These are phyloP conservation scores for Aromia moschata DNA, from an alignment of 2,888 invertebrate genomes.

Conservation along the genomic window DNA sequence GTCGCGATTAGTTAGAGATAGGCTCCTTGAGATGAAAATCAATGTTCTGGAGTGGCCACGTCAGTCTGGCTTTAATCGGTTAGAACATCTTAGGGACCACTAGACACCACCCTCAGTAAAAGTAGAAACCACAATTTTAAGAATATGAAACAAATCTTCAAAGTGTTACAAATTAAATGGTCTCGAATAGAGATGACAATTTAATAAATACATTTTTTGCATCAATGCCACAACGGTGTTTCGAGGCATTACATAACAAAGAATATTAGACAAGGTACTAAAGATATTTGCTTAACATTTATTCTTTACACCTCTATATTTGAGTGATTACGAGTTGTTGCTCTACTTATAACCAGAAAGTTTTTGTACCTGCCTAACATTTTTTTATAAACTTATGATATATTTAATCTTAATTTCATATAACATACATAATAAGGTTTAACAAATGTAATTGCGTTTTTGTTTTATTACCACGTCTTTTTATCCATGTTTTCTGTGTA, in stretches of 20 bases:
- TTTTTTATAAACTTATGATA: too few species aligned
- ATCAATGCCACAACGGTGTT: conserved; percentile 48
- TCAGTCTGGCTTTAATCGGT: not conserved
- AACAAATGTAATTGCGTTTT: too few species aligned
- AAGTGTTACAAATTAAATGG: not conserved
- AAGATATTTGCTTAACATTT: too few species aligned
- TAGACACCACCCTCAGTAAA: not conserved
- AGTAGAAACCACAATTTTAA: not conserved
- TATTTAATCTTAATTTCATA: too few species aligned
- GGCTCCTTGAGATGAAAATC: not conserved
- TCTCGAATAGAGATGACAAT: not conserved
- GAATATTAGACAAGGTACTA: conserved; percentile 65
- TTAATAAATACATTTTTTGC: conserved; percentile 66
- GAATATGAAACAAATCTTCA: not conserved
- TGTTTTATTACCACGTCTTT: too few species aligned
- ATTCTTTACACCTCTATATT: too few species aligned
- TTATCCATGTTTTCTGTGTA: too few species aligned
- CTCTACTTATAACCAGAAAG: too few species aligned
- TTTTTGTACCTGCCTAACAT: too few species aligned
- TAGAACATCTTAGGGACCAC: not conserved
- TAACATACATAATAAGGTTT: too few species aligned
- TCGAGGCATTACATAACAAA: conserved; percentile 62
- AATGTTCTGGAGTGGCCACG: not conserved
- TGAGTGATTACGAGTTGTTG: too few species aligned
- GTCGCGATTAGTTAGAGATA: not conserved